Evolutionary conservation across 2,797 vertebrate species (phyloP), one percentile per base, ranked within the genome.

Genomic region (Periparus ater): DNA sequence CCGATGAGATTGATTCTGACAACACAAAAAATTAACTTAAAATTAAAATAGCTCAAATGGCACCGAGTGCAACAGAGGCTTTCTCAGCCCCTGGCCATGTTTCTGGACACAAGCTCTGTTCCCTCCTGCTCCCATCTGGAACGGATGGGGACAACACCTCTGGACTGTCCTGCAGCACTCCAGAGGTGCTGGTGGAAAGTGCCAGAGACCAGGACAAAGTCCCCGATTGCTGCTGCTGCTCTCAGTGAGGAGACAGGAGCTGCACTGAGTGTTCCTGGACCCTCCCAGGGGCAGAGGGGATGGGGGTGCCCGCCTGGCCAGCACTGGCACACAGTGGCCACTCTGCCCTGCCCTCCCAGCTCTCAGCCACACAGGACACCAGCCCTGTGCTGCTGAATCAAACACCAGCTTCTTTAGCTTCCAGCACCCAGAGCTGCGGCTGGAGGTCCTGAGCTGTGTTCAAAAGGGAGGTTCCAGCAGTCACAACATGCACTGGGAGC

Each of bases 1-100:
- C 91, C 91, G 88, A 93, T 51, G 68, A 84, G 75, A 93, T 84
- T 38, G 89, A 97, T 84, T 10, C 90, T 97, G 94, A 95, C 89
- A 95, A 91, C 86, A 92, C 36, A 21, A 91, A 95, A 96, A 95
- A 95, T 89, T n/a, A 83, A 73, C 77, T 91, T 40, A 53, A 79
- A 88, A 97, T 93, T 88, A 89, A 89, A 96, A 83, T 60, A 95
- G 93, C 78, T 92, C 73, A 6, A 23, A 36, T 29, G 63, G 65
- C 91, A 89, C n/a, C 78, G 58, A 85, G 68, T 1, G 48, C 91
- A 93, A 27, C 40, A 36, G 90, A 77, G 74, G 57, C 80, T 53
- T 63, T 30, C 60, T 14, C 80, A 61, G 78, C 38, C 53, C 67
- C 73, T 10, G 67, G 51, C 65, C 27, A 1, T 15, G n/a, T 20